Evolutionary conservation across 2,113 vertebrate genomes (phyloP).

Genomic region (Hoplias malabaricus): DNA sequence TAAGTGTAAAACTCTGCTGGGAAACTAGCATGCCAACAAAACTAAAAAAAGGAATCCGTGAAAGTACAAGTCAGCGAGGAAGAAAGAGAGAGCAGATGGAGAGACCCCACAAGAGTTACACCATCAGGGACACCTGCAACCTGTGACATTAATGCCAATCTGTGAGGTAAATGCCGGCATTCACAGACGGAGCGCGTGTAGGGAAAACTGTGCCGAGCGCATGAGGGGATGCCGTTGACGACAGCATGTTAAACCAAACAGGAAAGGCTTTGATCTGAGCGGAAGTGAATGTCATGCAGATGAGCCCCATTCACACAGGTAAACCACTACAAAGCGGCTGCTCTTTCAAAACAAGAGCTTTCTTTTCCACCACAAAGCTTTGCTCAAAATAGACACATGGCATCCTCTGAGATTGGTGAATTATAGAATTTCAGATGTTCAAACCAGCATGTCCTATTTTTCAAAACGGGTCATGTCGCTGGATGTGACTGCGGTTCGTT

Average conservation of each 20-base stretch:
- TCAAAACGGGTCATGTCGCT: slow-evolving; percentile 9
- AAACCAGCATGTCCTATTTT: slow-evolving; percentile 34
- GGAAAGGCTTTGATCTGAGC: slow-evolving; percentile 34
- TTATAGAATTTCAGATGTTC: slow-evolving; percentile 19
- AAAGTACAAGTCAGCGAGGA: not conserved
- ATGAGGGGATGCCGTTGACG: slow-evolving; percentile 14
- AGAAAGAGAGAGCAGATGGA: not conserved
- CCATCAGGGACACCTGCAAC: slow-evolving; percentile 1
- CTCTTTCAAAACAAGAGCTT: slow-evolving; percentile 4
- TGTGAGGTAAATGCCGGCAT: not conserved
- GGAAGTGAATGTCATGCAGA: slow-evolving; percentile 43
- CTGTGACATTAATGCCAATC: slow-evolving; percentile 7
- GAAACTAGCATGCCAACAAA: not conserved
- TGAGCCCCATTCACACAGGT: slow-evolving; percentile 36
- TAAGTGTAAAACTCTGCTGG: not conserved
- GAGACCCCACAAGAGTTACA: not conserved
- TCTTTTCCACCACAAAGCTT: slow-evolving; percentile 22
- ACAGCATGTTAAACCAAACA: slow-evolving; percentile 13
- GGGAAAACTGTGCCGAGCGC: not conserved
- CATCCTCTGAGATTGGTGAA: slow-evolving; percentile 15
- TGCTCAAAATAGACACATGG: slow-evolving; percentile 40
- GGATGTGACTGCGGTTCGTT: slow-evolving; percentile 18
- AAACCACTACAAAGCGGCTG: slow-evolving; percentile 39
- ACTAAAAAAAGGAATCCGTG: not conserved
- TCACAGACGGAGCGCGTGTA: not conserved